Conservation (phyloP, 2,888 invertebrate genomes). For the Patella caerulea region DNA sequence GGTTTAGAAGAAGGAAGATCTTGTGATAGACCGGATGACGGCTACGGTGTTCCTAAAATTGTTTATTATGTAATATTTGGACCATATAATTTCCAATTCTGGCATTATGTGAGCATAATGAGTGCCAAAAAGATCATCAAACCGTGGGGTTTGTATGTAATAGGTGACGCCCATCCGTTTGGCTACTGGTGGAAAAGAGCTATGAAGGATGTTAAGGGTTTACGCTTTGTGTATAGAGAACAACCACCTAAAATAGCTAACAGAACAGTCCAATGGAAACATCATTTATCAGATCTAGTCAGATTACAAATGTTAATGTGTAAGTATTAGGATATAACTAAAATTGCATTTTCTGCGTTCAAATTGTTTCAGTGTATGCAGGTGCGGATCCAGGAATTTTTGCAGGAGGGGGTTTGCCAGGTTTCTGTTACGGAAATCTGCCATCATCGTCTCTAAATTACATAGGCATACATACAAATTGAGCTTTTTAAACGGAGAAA, state of each 20-base stretch:
- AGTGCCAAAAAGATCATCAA: conserved; percentile 30
- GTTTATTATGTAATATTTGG: conserved; percentile 39
- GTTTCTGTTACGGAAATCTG: no score
- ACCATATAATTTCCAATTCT: conserved; percentile 29
- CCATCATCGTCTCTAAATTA: no score
- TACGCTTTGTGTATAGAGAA: conserved; percentile 29
- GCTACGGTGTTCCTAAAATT: conserved; percentile 21
- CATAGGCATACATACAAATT: no score
- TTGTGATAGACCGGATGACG: conserved; percentile 4
- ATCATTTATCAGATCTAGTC: conserved; percentile 36
- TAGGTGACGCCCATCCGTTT: conserved; percentile 32
- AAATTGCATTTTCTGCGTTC: no score
- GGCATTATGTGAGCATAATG: conserved; percentile 33
- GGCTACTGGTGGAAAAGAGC: conserved; percentile 37
- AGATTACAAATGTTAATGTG: conserved; percentile 35
- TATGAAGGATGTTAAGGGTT: conserved; percentile 29
- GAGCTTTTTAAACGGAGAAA: no score
- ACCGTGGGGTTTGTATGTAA: conserved; percentile 33
- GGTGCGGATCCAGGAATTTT: no score
- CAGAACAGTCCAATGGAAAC: conserved; percentile 9
- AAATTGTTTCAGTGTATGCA: no score
- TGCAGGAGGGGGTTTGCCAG: no score
- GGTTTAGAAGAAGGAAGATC: neutral
- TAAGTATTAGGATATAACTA: conserved; percentile 1
- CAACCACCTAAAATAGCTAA: conserved; percentile 18